These are phyloP conservation scores for Suricata suricatta DNA, from an alignment of 2,113 vertebrate species.

Conservation along the genomic window DNA sequence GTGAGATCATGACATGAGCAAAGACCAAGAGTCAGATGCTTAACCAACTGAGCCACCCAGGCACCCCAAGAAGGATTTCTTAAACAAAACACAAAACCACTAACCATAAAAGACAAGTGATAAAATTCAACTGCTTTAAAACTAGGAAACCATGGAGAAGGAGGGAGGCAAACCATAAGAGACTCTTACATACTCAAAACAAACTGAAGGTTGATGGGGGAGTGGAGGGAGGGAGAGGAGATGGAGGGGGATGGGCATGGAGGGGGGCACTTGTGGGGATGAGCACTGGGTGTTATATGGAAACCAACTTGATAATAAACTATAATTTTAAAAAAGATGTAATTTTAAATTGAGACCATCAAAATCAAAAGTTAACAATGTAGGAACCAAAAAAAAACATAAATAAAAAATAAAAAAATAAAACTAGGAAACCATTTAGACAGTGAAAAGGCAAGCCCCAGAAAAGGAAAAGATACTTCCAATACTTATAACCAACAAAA, in stretches of 20 bases:
- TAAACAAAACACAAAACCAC: neutral
- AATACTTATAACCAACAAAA: neutral
- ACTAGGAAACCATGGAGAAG: neutral
- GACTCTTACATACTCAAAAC: too few relatives aligned
- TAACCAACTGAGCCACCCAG: too few relatives aligned
- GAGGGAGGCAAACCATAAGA: too few relatives aligned
- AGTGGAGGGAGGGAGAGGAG: too few relatives aligned
- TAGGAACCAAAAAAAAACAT: neutral
- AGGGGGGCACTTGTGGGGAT: too few relatives aligned
- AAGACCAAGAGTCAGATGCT: too few relatives aligned
- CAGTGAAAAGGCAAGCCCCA: neutral
- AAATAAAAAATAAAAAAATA: too few relatives aligned
- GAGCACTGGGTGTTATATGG: too few relatives aligned
- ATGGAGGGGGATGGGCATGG: too few relatives aligned
- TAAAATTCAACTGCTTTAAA: conserved; percentile 26
- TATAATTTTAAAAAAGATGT: neutral
- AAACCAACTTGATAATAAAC: too few relatives aligned
- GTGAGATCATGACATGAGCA: too few relatives aligned
- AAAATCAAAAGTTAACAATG: conserved; percentile 72
- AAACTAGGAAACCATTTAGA: neutral
- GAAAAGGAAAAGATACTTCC: neutral
- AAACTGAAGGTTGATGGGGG: too few relatives aligned
- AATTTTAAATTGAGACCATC: conserved; percentile 65
- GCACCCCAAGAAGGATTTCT: neutral
- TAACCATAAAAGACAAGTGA: neutral